Evolutionary conservation across 2,888 invertebrate genomes (phyloP).

Genomic region (Leucania comma): DNA sequence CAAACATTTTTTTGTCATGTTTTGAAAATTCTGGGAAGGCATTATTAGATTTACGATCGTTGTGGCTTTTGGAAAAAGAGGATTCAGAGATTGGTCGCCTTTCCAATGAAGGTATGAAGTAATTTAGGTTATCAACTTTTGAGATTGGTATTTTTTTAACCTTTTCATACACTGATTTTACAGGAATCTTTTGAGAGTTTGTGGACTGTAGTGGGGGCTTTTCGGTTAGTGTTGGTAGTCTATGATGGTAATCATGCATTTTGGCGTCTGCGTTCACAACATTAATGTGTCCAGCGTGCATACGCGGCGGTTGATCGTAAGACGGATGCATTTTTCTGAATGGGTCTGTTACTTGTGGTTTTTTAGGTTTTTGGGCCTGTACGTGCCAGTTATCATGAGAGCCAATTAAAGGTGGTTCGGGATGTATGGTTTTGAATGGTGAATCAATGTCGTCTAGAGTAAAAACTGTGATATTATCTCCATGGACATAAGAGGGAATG

Average conservation of each 20-base stretch:
- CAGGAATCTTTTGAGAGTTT: constrained; percentile 58
- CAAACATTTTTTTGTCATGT: constrained; percentile 64
- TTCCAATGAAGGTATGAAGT: constrained; percentile 74
- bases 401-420: constrained; percentile 66
- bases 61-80: constrained; percentile 19
- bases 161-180: constrained; percentile 66
- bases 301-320: constrained; percentile 52
- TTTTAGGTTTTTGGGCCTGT: constrained; percentile 31
- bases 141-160: constrained; percentile 72
- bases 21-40: constrained; percentile 32
- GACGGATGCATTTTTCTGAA: constrained; percentile 52
- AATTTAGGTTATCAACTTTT: constrained; percentile 71
- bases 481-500: constrained; percentile 48
- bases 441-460: constrained; percentile 71
- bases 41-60: constrained; percentile 22
- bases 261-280: constrained; percentile 67
- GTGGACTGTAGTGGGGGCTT: constrained; percentile 47
- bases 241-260: constrained; percentile 65
- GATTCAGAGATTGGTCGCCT: constrained; percentile 56
- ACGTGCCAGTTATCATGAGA: constrained; percentile 61
- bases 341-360: constrained; percentile 33
- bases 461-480: constrained; percentile 77
- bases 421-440: constrained; percentile 74
- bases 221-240: constrained; percentile 37
- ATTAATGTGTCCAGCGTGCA: constrained; percentile 63